Base-by-base conservation (phyloP, 2,113 vertebrate genomes). In the Elachura formosa region DNA sequence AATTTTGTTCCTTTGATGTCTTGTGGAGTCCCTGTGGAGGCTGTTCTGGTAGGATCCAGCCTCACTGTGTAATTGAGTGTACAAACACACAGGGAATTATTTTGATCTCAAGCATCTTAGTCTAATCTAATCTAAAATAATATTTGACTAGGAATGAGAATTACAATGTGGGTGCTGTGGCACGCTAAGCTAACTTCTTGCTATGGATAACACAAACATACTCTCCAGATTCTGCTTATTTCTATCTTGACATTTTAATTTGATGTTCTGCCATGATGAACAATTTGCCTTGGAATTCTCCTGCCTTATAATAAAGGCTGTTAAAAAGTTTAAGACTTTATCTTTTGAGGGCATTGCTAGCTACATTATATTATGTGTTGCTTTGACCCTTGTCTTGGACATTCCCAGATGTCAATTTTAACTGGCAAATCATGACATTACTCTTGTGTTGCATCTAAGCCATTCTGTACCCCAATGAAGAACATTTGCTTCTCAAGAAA, bases 261-360 rank as follows among this genome's bases (percentile, higher is more conserved):
- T 95, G 89, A 97, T 95, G 96, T 97, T 95, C 92, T 97, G 74
- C 96, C 92, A 92, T 95, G 94, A 71, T 95, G 81, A 97, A 98
- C 96, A 97, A 97, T 97, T 97, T 97, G 87, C 96, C 97, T 90
- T 96, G 94, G 94, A 97, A 97, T 96, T 96, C 71, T 97, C 59
- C 82, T 89, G 96, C 96, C 96, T 97, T 97, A n/a, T 87, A 92
- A 97, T 87, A 96, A 93, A 97, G 96, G 96, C 96, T 94, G 54
- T 94, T 33, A 7, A 84, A 95, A 95, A 94, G 52, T 66, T 74
- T 49, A 74, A 14, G 14, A 58, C 48, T 4, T 93, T 93, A 78
- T 62, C 78, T 96, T 96, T 61, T 93, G 94, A 92, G 89, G 91
- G 83, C 75, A 94, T 93, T 91, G 36, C 61, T 97, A 92, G 92